A percentile compares a stretch with the other conserved stretches of the same genome.
Evolutionary conservation across 2,113 vertebrate species (phyloP).

Genomic region (Syngnathoides biaculeatus): DNA sequence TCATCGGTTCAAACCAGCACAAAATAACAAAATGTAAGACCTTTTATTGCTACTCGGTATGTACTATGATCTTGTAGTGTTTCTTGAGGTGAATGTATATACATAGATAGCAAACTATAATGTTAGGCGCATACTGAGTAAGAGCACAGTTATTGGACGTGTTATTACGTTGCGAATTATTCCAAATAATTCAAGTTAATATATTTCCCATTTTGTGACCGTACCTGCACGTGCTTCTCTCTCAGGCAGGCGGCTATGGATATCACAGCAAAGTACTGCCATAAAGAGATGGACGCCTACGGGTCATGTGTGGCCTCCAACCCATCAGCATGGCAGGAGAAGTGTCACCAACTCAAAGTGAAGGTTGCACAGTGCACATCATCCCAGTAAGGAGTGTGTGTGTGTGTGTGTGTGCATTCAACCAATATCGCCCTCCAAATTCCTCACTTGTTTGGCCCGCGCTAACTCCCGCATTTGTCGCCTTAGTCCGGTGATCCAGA

Average conservation of each 20-base stretch:
- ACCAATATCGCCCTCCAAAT: neutral
- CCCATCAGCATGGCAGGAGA: constrained; percentile 84
- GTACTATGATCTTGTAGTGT: neutral
- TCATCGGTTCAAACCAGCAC: constrained; percentile 3
- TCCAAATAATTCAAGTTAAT: neutral
- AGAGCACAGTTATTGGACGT: neutral
- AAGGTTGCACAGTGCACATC: constrained; percentile 86
- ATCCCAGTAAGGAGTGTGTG: constrained; percentile 80
- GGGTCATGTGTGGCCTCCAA: constrained; percentile 84
- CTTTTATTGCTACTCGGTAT: neutral
- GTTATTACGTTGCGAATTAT: neutral
- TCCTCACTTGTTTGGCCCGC: neutral
- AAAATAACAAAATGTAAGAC: constrained; percentile 57
- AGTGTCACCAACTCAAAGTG: constrained; percentile 82
- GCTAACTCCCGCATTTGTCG: constrained; percentile 7
- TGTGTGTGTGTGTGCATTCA: neutral
- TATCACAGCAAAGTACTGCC: constrained; percentile 81
- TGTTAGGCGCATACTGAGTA: neutral
- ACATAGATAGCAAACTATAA: neutral
- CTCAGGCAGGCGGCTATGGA: constrained; percentile 90
- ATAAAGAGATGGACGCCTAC: constrained; percentile 84
- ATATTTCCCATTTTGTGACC: neutral
- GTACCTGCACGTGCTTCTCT: neutral
- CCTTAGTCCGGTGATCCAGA: constrained; percentile 83
- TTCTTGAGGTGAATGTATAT: neutral